These are phyloP conservation scores for Hydractinia echinata DNA, from an alignment of 30 jellyfish, hydroid and myxozoan genomes.

Conservation along the genomic window DNA sequence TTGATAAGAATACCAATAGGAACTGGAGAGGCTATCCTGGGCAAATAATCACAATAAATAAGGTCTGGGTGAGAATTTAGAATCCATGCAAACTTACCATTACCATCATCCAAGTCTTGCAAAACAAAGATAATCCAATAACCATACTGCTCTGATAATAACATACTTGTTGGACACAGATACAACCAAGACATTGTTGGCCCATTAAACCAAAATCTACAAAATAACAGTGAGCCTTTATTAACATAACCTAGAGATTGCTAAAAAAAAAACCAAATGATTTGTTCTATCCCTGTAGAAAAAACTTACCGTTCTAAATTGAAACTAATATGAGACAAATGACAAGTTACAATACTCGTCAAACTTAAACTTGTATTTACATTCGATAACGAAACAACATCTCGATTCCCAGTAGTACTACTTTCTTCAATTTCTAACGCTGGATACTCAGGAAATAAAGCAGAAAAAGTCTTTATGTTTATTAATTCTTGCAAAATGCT, in stretches of 20 bases:
- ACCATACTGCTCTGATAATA: slow-evolving; percentile 27
- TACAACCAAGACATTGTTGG: slow-evolving; percentile 23
- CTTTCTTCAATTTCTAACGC: slow-evolving; percentile 7
- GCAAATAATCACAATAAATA: too few relatives aligned
- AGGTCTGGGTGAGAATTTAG: too few relatives aligned
- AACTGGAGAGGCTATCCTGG: too few relatives aligned
- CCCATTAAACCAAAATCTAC: slow-evolving; percentile 22
- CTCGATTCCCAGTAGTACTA: slow-evolving; percentile 1
- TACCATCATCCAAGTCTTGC: slow-evolving; percentile 20
- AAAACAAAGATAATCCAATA: slow-evolving; percentile 31
- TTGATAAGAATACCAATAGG: too few relatives aligned
- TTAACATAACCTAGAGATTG: not conserved
- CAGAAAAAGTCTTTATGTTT: slow-evolving; percentile 15
- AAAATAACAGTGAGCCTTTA: not conserved
- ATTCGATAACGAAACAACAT: slow-evolving; percentile 16
- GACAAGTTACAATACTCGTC: slow-evolving; percentile 33
- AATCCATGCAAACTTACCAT: not conserved
- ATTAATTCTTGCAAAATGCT: slow-evolving; percentile 18
- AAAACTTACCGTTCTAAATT: slow-evolving; percentile 15
- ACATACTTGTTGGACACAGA: slow-evolving; percentile 29
- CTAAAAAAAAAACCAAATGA: not conserved
- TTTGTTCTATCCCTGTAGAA: not conserved
- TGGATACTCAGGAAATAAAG: slow-evolving; percentile 23
- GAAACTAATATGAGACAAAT: slow-evolving; percentile 6
- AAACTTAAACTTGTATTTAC: slow-evolving; percentile 32